phyloP scores from a whole-genome alignment of 1,140 invertebrate genomes.

The Formica exsecta region DNA sequence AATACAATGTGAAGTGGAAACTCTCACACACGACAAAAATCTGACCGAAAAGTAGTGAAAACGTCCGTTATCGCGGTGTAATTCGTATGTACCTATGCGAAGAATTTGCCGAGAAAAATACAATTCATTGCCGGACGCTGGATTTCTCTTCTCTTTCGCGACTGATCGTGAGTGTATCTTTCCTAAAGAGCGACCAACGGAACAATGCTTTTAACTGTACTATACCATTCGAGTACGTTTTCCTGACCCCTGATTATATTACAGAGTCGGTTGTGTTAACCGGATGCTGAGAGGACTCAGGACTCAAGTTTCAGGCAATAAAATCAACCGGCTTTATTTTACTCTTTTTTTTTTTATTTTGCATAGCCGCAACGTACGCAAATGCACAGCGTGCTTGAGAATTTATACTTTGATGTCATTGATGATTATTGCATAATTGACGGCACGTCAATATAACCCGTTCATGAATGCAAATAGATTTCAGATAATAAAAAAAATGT shows the following conservation, averaged over 20 bases:
- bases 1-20: neutral
- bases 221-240: conserved; percentile 20
- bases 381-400: no score
- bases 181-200: conserved; percentile 42
- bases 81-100: conserved; percentile 48
- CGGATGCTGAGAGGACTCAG: neutral
- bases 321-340: conserved; percentile 7
- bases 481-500: neutral
- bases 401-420: no score
- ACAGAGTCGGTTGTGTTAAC: conserved; percentile 43
- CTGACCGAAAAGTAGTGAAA: conserved; percentile 12
- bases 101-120: conserved; percentile 64
- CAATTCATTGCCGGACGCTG: conserved; percentile 43
- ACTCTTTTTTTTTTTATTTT: neutral
- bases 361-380: no score
- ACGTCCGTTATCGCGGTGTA: conserved; percentile 21
- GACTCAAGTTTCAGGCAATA: conserved; percentile 39
- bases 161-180: conserved; percentile 46
- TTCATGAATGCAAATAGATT: neutral
- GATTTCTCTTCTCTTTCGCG: conserved; percentile 29
- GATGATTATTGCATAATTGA: no score
- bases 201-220: conserved; percentile 68
- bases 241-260: conserved; percentile 31
- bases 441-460: no score
- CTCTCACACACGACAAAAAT: conserved; percentile 19